Conservation (phyloP, 30 jellyfish, hydroid and myxozoan species). For the Pseudorhiza aurosa region DNA sequence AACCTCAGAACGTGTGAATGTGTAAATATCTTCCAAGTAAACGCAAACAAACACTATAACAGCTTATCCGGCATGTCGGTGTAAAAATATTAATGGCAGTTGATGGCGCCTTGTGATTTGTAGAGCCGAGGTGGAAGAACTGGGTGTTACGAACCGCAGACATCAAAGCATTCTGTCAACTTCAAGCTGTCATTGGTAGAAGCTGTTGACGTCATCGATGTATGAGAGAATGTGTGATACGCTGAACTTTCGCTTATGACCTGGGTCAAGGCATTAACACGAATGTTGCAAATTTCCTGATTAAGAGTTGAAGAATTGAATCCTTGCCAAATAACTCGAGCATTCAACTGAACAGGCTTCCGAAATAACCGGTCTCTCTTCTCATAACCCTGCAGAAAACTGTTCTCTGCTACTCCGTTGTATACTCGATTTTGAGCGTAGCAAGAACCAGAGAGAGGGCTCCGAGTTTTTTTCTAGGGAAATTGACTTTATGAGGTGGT, state of each 20-base stretch:
- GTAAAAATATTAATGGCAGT: slow-evolving; percentile 7
- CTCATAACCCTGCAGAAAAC: too few species aligned
- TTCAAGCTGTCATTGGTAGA: not conserved
- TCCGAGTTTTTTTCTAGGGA: too few species aligned
- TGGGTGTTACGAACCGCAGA: slow-evolving; percentile 46
- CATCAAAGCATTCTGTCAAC: slow-evolving; percentile 34
- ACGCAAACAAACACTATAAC: slow-evolving; percentile 39
- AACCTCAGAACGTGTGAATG: not conserved
- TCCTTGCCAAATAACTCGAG: slow-evolving; percentile 14
- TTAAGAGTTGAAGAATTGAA: not conserved
- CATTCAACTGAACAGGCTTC: too few species aligned
- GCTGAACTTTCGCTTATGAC: not conserved
- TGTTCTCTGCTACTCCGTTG: too few species aligned
- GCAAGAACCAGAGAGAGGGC: too few species aligned
- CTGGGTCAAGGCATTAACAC: slow-evolving; percentile 10
- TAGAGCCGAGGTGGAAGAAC: slow-evolving; percentile 43
- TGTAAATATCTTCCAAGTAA: not conserved
- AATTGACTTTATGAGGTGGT: too few species aligned
- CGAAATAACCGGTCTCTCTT: too few species aligned
- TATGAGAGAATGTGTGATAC: not conserved
- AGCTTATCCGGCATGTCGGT: slow-evolving; percentile 13
- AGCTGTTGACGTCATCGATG: slow-evolving; percentile 20
- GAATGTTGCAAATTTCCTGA: slow-evolving; percentile 18
- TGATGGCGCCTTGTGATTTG: slow-evolving; percentile 59
- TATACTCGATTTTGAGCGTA: too few species aligned